Percentiles rank a stretch among this genome's conserved stretches.
These are phyloP conservation scores for Mormyrops attenuatus DNA, from an alignment of 2,797 vertebrate species.

Conservation along the genomic window DNA sequence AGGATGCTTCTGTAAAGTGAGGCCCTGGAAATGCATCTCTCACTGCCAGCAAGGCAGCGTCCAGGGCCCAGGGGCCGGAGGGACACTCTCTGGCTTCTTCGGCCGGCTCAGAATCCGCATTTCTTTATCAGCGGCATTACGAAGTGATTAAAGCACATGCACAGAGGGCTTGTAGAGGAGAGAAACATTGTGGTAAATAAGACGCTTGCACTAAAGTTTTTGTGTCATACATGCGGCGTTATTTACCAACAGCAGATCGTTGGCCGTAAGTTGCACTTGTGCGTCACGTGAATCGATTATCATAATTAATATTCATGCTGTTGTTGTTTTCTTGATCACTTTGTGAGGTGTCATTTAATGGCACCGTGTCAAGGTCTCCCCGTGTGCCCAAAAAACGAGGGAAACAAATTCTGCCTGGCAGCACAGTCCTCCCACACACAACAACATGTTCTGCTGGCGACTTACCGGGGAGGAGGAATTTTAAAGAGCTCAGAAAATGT, in stretches of 20 bases:
- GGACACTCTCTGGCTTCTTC: neutral
- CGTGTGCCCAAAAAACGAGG: conserved; percentile 47
- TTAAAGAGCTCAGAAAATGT: conserved; percentile 47
- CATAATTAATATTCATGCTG: neutral
- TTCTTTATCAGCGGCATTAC: neutral
- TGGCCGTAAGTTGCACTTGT: neutral
- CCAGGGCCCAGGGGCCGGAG: neutral
- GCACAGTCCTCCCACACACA: conserved; percentile 67
- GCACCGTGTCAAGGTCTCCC: conserved; percentile 53
- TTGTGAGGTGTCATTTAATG: conserved; percentile 54
- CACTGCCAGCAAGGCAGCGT: neutral
- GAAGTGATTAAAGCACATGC: neutral
- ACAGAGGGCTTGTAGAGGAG: neutral
- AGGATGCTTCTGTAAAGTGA: neutral
- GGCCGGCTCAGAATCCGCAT: neutral
- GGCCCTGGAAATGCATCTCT: neutral
- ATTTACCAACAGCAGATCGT: too few species aligned
- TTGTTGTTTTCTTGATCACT: conserved; percentile 45
- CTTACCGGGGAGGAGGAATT: conserved; percentile 47
- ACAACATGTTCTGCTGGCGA: conserved; percentile 68
- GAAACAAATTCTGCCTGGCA: conserved; percentile 68
- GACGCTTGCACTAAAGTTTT: neutral
- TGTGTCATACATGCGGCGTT: neutral
- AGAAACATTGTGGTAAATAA: neutral
- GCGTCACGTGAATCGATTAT: neutral